Evolutionary conservation across 2,797 vertebrate species (phyloP).

Genomic region (Gastrophryne carolinensis): DNA sequence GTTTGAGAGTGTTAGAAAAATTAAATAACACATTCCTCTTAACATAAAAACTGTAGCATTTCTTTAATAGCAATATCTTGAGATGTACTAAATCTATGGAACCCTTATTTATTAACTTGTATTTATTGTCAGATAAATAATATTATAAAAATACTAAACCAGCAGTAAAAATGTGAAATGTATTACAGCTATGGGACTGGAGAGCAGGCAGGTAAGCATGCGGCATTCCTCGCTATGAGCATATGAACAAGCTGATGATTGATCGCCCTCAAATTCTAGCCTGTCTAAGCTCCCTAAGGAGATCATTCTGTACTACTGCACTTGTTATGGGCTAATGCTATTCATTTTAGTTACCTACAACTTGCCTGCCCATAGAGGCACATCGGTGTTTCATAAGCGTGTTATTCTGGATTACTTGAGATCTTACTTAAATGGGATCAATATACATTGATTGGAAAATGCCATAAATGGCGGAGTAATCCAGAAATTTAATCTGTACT

Average conservation of each 20-base stretch:
- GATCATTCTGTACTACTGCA: neutral
- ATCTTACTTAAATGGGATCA: conserved; percentile 5
- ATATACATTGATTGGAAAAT: conserved; percentile 11
- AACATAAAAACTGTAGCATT: too few relatives aligned
- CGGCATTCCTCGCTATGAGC: neutral
- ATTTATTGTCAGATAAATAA: too few relatives aligned
- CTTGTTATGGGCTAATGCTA: neutral
- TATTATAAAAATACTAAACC: neutral
- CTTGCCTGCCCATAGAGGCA: neutral
- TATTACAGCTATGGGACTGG: neutral
- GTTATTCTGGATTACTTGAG: neutral
- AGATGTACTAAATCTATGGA: too few relatives aligned
- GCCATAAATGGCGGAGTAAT: too few relatives aligned
- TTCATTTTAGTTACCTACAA: conserved; percentile 5
- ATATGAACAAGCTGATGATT: conserved; percentile 11
- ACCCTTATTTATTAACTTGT: too few relatives aligned
- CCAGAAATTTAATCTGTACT: too few relatives aligned
- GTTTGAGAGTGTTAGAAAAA: too few relatives aligned
- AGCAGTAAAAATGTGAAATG: neutral
- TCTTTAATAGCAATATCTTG: too few relatives aligned
- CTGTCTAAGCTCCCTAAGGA: neutral
- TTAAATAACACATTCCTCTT: too few relatives aligned
- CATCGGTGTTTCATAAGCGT: neutral
- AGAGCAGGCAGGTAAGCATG: neutral
- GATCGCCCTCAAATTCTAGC: neutral